Conservation (phyloP, 2,113 vertebrate species). For the Rhinoptilus africanus region DNA sequence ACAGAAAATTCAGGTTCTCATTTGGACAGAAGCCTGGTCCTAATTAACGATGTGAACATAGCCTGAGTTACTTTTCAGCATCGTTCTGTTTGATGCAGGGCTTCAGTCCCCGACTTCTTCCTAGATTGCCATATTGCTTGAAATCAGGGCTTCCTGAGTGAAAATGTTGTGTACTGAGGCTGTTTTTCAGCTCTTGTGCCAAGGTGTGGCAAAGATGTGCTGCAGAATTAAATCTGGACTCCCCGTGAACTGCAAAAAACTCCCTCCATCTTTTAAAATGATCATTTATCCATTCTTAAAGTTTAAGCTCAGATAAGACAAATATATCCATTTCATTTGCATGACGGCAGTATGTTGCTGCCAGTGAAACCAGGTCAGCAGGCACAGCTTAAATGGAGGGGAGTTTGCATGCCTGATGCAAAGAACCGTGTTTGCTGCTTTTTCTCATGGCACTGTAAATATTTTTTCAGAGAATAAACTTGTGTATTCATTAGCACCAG, state of each 20-base stretch:
- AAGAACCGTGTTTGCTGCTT: neutral
- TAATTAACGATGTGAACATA: neutral
- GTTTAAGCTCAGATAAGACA: neutral
- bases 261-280: neutral
- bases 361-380: neutral
- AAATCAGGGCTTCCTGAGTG: neutral
- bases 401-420: neutral
- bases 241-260: neutral
- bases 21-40: neutral
- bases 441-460: neutral
- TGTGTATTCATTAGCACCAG: neutral
- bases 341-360: neutral
- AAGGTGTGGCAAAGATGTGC: neutral
- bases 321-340: neutral
- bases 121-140: neutral
- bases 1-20: neutral
- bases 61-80: neutral
- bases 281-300: neutral
- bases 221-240: neutral
- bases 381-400: neutral
- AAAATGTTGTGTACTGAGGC: neutral
- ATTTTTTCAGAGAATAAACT: slow-evolving; percentile 1
- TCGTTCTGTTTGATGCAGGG: neutral
- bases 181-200: neutral
- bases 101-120: neutral